These are phyloP conservation scores for Pandion haliaetus DNA, from an alignment of 2,113 vertebrate species.

Conservation along the genomic window DNA sequence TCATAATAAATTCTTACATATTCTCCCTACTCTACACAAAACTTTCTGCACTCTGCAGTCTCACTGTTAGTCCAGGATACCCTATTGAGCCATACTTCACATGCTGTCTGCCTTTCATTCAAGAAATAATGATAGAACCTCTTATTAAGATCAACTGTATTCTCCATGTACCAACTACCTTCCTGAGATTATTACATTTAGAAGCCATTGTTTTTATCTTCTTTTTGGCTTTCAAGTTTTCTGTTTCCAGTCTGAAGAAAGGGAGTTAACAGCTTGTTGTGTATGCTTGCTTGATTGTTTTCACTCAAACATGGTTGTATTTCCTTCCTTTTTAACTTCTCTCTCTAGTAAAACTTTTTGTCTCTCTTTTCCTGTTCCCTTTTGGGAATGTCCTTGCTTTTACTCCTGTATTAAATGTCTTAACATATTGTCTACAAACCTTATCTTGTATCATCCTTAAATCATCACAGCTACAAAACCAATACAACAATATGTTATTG, in stretches of 20 bases:
- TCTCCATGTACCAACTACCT: neutral
- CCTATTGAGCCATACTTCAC: neutral
- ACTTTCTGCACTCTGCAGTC: neutral
- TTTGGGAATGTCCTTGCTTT: neutral
- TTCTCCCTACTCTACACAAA: neutral
- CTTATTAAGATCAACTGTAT: neutral
- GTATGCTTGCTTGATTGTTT: neutral
- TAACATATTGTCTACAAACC: neutral
- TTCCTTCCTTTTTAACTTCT: neutral
- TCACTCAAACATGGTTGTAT: neutral
- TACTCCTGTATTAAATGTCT: neutral
- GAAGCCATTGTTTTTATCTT: neutral
- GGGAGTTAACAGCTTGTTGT: neutral
- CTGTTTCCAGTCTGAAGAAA: neutral
- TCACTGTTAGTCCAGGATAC: neutral
- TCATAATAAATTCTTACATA: neutral
- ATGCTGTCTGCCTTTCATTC: neutral
- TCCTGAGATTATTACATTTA: neutral
- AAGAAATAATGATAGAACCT: neutral
- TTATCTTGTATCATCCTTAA: neutral
- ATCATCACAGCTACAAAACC: neutral
- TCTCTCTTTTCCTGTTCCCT: neutral
- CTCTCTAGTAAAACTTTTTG: neutral
- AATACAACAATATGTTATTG: neutral
- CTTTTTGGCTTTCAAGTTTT: neutral